phyloP scores from a whole-genome alignment of 2,113 vertebrate species.

The zebrafish (Danio rerio) region GRCz12tu NC_133179.1:13088501-13089000 shows the following conservation, averaged over 20 bases:
- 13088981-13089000: too few relatives aligned
- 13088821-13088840: too few relatives aligned
- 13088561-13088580: constrained; percentile 63
- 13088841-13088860: too few relatives aligned
- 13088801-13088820: too few relatives aligned
- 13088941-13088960: too few relatives aligned
- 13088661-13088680: constrained; percentile 61
- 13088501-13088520: constrained; percentile 57
- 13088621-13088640: constrained; percentile 62
- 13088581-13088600: constrained; percentile 55
- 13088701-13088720: neutral
- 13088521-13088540: constrained; percentile 43
- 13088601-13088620: constrained; percentile 35
- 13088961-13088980: too few relatives aligned
- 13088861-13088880: too few relatives aligned
- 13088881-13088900: too few relatives aligned
- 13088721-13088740: neutral
- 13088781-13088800: neutral
- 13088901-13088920: too few relatives aligned
- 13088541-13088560: constrained; percentile 64
- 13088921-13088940: too few relatives aligned
- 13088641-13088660: constrained; percentile 63
- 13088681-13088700: constrained; percentile 3
- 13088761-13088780: too few relatives aligned
- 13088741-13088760: too few relatives aligned